Evolutionary conservation across 1,140 invertebrate genomes (phyloP), one percentile per base, ranked within the genome.

Genomic region (Anoplophora glabripennis): DNA sequence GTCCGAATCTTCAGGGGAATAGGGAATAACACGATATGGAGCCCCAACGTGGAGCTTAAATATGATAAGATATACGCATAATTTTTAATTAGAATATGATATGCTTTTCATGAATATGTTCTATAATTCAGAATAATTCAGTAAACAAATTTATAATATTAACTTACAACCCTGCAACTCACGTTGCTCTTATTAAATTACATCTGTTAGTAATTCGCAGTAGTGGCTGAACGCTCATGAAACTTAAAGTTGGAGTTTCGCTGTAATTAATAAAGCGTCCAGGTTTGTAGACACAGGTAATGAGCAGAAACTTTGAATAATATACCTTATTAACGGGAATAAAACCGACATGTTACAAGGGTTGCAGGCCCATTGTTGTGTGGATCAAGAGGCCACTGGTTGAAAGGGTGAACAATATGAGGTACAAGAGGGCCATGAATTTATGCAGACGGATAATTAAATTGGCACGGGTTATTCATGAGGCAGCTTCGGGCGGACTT

Each of bases 371-470:
- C 47, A 57, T 57, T 57, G 54, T 57, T 57, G 45, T 46, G 12
- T 36, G 34, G 54, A 48, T 57, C 54, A 57, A 57, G 54, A 47
- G 45, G 34, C 54, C 54, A 57, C 54, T 14, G 47, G 45, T 57
- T 57, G 54, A 57, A 48, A 28, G 54, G 12, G 14, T 37, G 34
- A 36, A 57, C 54, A 57, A 57, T 48, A 37, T 21, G 10, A 42
- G 41, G 44, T 47, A 56, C 53, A 21, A 28, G 15, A 51, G 38
- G 8, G 41, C 45, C 18, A 57, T 57, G 42, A 57, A 57, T 46
- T 57, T 47, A 57, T 57, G 54, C 42, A 36, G 41, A 37, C n/a
- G 54, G 47, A 57, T 57, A 57, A 57, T 57, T 45, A 47, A 47
- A 47, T 37, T 28, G 42, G 54, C 45, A 48, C 38, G 36, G 12